These are phyloP conservation scores for Mus musculus DNA, from an alignment of 2,113 vertebrate species.

Conservation along the genomic window DNA sequence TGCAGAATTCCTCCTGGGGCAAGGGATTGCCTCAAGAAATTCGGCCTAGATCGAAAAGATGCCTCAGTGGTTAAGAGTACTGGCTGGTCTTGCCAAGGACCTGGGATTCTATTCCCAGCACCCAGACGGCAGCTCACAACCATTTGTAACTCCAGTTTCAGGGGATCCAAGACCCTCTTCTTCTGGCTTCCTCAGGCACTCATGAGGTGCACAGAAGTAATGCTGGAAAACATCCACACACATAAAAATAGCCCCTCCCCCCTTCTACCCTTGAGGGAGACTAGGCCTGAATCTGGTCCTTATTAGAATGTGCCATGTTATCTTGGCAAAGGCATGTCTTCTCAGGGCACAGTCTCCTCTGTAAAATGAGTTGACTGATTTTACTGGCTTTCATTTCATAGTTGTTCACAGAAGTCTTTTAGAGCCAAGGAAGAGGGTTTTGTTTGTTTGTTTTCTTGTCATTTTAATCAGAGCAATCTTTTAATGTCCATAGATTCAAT, in stretches of 20 bases:
- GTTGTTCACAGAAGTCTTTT: not conserved
- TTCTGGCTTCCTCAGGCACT: not conserved
- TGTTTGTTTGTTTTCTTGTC: not conserved
- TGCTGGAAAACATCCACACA: not conserved
- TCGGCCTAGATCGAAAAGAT: not conserved
- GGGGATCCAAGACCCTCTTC: not conserved
- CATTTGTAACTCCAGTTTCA: not conserved
- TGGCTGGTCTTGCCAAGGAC: not conserved
- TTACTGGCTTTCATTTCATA: not conserved
- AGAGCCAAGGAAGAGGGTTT: not conserved
- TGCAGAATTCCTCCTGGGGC: not conserved
- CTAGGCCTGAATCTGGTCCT: not conserved
- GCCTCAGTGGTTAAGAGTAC: not conserved
- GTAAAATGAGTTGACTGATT: not conserved
- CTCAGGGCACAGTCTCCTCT: conserved; percentile 38
- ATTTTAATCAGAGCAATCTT: not conserved
- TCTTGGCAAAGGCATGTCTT: not conserved
- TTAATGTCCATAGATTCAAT: not conserved
- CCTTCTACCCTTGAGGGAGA: not conserved
- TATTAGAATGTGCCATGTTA: not conserved
- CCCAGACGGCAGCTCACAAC: not conserved
- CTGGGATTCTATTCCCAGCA: not conserved
- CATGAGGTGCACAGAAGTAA: not conserved
- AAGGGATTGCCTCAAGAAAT: not conserved
- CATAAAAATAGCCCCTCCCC: not conserved